Percentiles rank a stretch among this genome's conserved stretches.
Conservation (phyloP, 2,797 vertebrate species). For the Acanthurus tractus region DNA sequence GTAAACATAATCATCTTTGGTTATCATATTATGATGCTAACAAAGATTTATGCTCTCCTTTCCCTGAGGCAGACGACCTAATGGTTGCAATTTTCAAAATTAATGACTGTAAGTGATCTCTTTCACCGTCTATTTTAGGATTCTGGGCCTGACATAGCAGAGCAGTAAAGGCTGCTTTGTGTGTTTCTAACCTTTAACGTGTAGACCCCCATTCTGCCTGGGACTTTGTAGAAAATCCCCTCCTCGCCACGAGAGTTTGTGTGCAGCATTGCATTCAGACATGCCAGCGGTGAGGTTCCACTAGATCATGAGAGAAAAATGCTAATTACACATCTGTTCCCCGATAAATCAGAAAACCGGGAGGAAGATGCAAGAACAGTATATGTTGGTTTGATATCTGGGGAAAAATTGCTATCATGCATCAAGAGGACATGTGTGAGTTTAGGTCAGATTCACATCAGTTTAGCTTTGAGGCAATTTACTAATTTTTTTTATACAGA, state of each 20-base stretch:
- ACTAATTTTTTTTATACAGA: slow-evolving; percentile 16
- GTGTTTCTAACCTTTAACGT: slow-evolving; percentile 91
- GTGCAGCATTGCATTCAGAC: slow-evolving; percentile 98
- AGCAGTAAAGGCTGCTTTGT: slow-evolving; percentile 2
- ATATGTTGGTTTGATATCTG: slow-evolving; percentile 52
- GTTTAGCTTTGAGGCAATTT: neutral
- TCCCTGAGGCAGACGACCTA: neutral
- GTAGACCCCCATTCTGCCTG: slow-evolving; percentile 98
- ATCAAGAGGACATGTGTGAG: slow-evolving; percentile 36
- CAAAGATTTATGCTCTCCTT: neutral
- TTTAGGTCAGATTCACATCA: slow-evolving; percentile 41
- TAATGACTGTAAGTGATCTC: slow-evolving; percentile 3
- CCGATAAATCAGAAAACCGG: slow-evolving; percentile 43
- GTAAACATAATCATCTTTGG: neutral
- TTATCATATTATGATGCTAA: neutral
- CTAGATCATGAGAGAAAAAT: slow-evolving; percentile 80
- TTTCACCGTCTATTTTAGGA: neutral
- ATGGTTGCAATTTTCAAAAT: slow-evolving; percentile 1
- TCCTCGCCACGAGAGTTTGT: slow-evolving; percentile 98
- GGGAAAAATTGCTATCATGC: slow-evolving; percentile 57
- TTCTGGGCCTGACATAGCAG: neutral
- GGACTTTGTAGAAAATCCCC: slow-evolving; percentile 99
- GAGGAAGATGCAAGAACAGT: slow-evolving; percentile 22
- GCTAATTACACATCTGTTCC: slow-evolving; percentile 58
- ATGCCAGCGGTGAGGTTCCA: slow-evolving; percentile 97